A percentile compares a stretch with the other conserved stretches of the same genome.
phyloP scores from a whole-genome alignment of 1,140 invertebrate species.

The Sesamia nonagrioides region DNA sequence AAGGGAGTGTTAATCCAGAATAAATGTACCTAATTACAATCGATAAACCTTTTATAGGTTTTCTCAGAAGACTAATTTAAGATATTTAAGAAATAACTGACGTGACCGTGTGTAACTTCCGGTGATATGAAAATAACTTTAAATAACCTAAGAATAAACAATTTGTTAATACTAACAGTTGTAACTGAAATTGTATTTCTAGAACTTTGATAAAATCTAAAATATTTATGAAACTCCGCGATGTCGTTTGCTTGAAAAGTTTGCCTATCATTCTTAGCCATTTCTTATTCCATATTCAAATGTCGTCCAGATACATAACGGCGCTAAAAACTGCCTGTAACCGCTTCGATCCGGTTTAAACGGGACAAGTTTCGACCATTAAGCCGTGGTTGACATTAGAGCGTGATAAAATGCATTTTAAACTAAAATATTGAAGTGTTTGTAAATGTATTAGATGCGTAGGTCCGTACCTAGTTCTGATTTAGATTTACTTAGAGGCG shows the following conservation, averaged over 20 bases:
- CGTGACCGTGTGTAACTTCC: too few relatives aligned
- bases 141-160: neutral
- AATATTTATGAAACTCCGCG: neutral
- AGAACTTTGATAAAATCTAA: neutral
- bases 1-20: too few relatives aligned
- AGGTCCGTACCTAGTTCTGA: neutral
- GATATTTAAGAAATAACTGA: neutral
- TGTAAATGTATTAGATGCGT: conserved; percentile 36
- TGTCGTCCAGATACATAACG: conserved; percentile 57
- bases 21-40: too few relatives aligned
- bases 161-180: neutral
- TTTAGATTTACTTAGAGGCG: conserved; percentile 13
- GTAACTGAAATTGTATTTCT: neutral
- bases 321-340: conserved; percentile 66
- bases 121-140: too few relatives aligned
- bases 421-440: conserved; percentile 49
- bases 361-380: conserved; percentile 64
- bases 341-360: conserved; percentile 64
- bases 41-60: neutral
- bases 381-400: conserved; percentile 65
- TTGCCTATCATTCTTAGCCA: neutral
- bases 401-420: conserved; percentile 63
- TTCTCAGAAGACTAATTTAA: neutral
- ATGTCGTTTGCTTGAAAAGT: neutral
- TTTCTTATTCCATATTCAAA: conserved; percentile 67